phyloP scores from a whole-genome alignment of 2,888 invertebrate genomes.

The Drosophila cognata region DNA sequence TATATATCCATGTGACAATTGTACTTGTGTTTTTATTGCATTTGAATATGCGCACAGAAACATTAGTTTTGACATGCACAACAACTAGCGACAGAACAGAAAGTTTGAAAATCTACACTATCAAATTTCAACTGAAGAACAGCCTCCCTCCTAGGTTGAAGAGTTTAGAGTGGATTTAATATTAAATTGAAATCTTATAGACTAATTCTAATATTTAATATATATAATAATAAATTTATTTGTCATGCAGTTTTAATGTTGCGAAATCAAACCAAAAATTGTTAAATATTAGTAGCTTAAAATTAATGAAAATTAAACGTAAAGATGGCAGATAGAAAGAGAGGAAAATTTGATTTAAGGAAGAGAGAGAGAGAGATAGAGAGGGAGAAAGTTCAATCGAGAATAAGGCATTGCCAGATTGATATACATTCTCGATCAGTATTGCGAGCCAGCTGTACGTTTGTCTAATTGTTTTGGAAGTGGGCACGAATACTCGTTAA shows the following conservation, averaged over 20 bases:
- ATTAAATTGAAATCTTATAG: not conserved
- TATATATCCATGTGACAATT: constrained; percentile 4
- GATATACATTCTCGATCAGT: not conserved
- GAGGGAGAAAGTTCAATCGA: not conserved
- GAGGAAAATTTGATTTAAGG: not conserved
- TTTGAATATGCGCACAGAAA: constrained; percentile 32
- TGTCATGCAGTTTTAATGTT: fast-evolving
- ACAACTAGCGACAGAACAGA: constrained; percentile 1
- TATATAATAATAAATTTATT: not conserved
- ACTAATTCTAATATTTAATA: not conserved
- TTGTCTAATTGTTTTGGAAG: not conserved
- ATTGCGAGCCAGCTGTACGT: not conserved
- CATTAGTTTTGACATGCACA: constrained; percentile 17
- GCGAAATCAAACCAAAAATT: not conserved
- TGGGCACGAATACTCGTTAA: not conserved
- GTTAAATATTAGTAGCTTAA: not conserved
- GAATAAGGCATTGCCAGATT: not conserved
- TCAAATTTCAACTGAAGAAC: not conserved
- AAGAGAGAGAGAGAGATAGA: too few relatives aligned
- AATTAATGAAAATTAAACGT: too few relatives aligned
- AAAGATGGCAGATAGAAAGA: not conserved
- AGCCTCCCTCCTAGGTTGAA: not conserved
- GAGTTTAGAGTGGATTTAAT: not conserved
- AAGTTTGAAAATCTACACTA: not conserved
- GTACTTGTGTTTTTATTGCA: constrained; percentile 36